Percentiles rank a stretch among this genome's conserved stretches.
phyloP scores from a whole-genome alignment of 2,113 vertebrate species.

The Oncorhynchus keta region DNA sequence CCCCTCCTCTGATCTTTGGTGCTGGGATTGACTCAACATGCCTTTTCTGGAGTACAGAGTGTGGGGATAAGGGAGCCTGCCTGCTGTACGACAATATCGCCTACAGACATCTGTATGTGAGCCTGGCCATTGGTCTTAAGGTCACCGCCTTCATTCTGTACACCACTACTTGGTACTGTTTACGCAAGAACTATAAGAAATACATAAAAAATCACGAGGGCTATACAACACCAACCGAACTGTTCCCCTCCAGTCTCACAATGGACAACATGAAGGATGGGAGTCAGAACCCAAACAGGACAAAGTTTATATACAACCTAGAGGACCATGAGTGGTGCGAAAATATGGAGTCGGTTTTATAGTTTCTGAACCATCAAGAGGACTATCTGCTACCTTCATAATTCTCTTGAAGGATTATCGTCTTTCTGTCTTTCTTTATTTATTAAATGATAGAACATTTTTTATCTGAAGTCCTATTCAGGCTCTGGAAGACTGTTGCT shows the following conservation, averaged over 20 bases:
- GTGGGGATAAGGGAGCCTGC: constrained; percentile 87
- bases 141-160: constrained; percentile 93
- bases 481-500: constrained; percentile 30
- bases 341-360: constrained; percentile 99
- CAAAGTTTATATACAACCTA: constrained; percentile 98
- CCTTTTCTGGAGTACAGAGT: constrained; percentile 95
- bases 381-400: constrained; percentile 32
- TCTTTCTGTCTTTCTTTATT: constrained; percentile 37
- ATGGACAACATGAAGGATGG: constrained; percentile 87
- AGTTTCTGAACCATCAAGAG: constrained; percentile 54
- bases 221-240: constrained; percentile 85
- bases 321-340: constrained; percentile 97
- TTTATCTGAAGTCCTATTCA: constrained; percentile 40
- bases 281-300: constrained; percentile 81
- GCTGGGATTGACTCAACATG: constrained; percentile 96
- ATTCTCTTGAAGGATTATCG: constrained; percentile 42
- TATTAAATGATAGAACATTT: constrained; percentile 38
- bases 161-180: constrained; percentile 91
- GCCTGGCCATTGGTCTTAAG: constrained; percentile 93
- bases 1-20: constrained; percentile 95
- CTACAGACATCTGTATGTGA: constrained; percentile 92
- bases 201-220: constrained; percentile 93
- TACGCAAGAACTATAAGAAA: constrained; percentile 93
- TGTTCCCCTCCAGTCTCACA: constrained; percentile 90
- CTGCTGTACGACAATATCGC: constrained; percentile 89